Evolutionary conservation across 2,888 invertebrate genomes (phyloP), one percentile per base, ranked within the genome.

Genomic region (Nesidiocoris tenuis): DNA sequence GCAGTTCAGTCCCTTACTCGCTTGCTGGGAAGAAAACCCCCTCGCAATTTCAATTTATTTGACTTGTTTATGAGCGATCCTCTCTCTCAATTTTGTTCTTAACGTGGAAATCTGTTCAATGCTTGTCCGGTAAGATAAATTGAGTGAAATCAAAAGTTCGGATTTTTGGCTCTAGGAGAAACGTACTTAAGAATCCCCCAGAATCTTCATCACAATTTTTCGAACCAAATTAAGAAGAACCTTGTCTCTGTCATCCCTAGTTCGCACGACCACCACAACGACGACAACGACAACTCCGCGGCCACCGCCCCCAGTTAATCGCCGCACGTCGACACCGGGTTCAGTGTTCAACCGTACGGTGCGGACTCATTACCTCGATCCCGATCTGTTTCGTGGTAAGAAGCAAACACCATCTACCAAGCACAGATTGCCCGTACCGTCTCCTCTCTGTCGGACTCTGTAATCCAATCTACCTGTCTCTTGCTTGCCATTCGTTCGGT

Each of bases 331-430:
- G 12, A 39, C 61, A 2, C 63, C 72, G 21, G 24, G 72, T 24
- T 12, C 63, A 21, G 63, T 56, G 61, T 24, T 57, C 70, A 72
- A 72, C 72, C 72, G 63, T 39, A 72, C 72, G 1, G 39, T 63
- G 54, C 23, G 74, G 65, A 74, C 74, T 18, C 74, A 74, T 74
- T 74, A 57, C 25, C 54, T 74, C 24, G 74, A 74, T 64, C 74
- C 74, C 5, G 65, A 66, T 74, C 64, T 74, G 65, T 74, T 74
- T 25, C 74, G 65, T 12, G 74, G 74, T 74, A 66, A 74, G 72
- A 25, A 22, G 39, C 61, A 39, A 39, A 12, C 39, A 39, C 3
- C 39, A 39, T 7, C 39, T 7, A 7, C 39, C 39, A 39, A 39
- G 39, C 39, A 39, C 39, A 39, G 39, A 39, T 39, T 39, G 39